Percentiles rank a stretch among this genome's conserved stretches.
Evolutionary conservation across 2,888 invertebrate species (phyloP).

Genomic region (Ceramica pisi): DNA sequence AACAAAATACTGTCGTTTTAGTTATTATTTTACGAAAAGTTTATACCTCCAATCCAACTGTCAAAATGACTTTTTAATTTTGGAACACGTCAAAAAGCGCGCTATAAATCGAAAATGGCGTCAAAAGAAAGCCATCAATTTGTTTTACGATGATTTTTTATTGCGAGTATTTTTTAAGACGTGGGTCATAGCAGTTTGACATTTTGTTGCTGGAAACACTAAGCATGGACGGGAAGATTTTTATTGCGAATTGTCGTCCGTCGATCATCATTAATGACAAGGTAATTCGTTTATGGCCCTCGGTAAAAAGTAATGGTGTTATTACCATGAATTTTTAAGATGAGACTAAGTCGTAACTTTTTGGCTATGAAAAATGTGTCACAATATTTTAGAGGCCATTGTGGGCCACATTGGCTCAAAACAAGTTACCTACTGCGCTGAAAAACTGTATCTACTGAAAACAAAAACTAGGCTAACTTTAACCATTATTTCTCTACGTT

Average conservation of each 20-base stretch:
- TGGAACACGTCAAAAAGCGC: conserved; percentile 65
- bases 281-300: conserved; percentile 40
- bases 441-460: not conserved
- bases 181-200: conserved; percentile 58
- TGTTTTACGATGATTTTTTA: conserved; percentile 79
- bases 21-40: conserved; percentile 20
- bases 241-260: conserved; percentile 62
- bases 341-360: conserved; percentile 13
- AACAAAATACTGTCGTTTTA: conserved; percentile 11
- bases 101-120: conserved; percentile 80
- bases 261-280: conserved; percentile 48
- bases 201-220: conserved; percentile 54
- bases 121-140: conserved; percentile 81
- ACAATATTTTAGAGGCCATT: not conserved
- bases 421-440: not conserved
- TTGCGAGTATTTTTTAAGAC: conserved; percentile 49
- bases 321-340: conserved; percentile 4
- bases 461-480: not conserved
- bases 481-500: conserved; percentile 1
- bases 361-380: conserved; percentile 3
- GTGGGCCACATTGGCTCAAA: not conserved
- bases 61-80: conserved; percentile 67
- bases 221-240: conserved; percentile 44
- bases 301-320: conserved; percentile 42
- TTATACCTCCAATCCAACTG: conserved; percentile 18